Base-by-base conservation (phyloP, 2,113 vertebrate species). In the Eurypyga helias region DNA sequence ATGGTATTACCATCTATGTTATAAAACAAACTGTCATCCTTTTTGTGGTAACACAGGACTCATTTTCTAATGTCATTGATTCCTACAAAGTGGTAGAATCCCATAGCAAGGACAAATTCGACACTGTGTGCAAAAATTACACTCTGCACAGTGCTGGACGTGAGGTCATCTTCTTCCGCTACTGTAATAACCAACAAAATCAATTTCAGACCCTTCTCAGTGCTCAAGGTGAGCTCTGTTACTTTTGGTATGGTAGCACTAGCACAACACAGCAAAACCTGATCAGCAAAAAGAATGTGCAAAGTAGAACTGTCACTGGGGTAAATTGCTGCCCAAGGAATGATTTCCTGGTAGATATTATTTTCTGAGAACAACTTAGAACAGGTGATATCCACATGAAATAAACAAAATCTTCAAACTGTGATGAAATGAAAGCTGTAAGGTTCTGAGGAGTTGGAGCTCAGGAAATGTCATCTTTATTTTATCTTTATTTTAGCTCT, bases 381-480 rank as follows among this genome's bases (percentile, higher is more conserved):
- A 28, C 49, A 64, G 66, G 55, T 43, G 60, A 75, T 43, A 92
- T 15, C 26, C 82, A 33, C 16, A 7, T 1, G 57, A 91, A 93
- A 95, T 69, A 93, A 95, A 83, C 79, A 91, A 70, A 96, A 93
- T 85, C 67, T 55, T 90, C 88, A 67, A 36, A 76, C 72, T 92
- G 43, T 4, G 33, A 69, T 81, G 83, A 87, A 93, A 69, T 81
- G 83, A 87, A 93, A 87, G 9, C 62, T 93, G 21, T 58, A 31
- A 83, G 60, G 24, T 45, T 77, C 38, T 4, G 7, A 89, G 67
- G 72, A 79, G 34, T 12, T 60, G 46, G 15, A 81, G 69, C 64
- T 60, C 62, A 51, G 90, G 79, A 90, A 89, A 88, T 90, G 41
- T n/a, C 41, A 12, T 41, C 41, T 38, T 88, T 84, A 43, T 58